Evolutionary conservation across 64 coral and sea anemone genomes (phyloP), one percentile per base, ranked within the genome.

Genomic region (Montipora foliosa): DNA sequence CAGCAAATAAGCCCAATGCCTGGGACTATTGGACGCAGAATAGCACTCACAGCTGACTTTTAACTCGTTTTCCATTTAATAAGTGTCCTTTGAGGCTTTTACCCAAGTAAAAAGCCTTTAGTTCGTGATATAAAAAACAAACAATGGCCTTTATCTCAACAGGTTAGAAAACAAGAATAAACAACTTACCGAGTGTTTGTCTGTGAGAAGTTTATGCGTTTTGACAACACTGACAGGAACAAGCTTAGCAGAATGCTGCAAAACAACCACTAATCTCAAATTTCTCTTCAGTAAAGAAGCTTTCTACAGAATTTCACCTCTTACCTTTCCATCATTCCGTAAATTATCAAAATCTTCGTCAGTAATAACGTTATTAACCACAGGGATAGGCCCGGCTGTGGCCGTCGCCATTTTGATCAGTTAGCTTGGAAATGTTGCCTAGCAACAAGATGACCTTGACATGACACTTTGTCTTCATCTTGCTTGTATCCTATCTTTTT

Each of bases 291-390:
- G 15, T 10, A 49, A 1, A 5, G 29, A 4, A 61, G 3, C 2
- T 7, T 11, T 60, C 79, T 75, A 22, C 5, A 72, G 64, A 25
- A 79, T 79, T 45, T 48, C 29, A 4, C 8, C 25, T 19, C 60
- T 80, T 58, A 93, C 92, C 76, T 93, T 93, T 79, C 81, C 84
- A 44, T 89, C 87, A 3, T 72, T 60, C 20, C 51, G 64, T 9
- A 86, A 86, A 67, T 85, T 83, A 6, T 82, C 67, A 7, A 88
- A 88, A 22, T 93, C 92, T 93, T 93, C 83, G 62, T 93, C 92
- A 9, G 92, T 93, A 46, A 93, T 81, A 19, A 93, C 92, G 51
- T 93, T 93, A 87, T 93, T 93, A 70, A 93, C 92, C 10, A 93
- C 83, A 5, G 92, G 92, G 80, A 93, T 93, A 44, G 84, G 75